A percentile compares a stretch with the other conserved stretches of the same genome.
Conservation (phyloP, 2,888 invertebrate species). For the Apamea epomidion region DNA sequence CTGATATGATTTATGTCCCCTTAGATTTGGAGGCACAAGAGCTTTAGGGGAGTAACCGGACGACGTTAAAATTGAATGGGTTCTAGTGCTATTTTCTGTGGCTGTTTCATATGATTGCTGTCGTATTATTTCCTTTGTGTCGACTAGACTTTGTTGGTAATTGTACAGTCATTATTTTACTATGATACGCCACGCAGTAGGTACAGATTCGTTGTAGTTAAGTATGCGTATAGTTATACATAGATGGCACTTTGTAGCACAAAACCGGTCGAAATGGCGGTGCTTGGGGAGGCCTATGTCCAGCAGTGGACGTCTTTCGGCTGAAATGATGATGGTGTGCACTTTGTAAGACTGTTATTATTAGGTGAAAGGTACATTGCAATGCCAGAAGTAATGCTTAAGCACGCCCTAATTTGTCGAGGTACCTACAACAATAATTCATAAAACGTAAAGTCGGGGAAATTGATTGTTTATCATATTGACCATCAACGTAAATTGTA, state of each 20-base stretch:
- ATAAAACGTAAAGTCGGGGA: too few relatives aligned
- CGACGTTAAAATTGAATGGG: slow-evolving; percentile 61
- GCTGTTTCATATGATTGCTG: slow-evolving; percentile 35
- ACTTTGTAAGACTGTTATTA: background rate
- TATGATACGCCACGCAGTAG: background rate
- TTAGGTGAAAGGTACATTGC: background rate
- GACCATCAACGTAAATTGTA: too few relatives aligned
- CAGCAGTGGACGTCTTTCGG: too few relatives aligned
- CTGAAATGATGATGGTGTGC: too few relatives aligned
- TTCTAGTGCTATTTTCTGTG: slow-evolving; percentile 33
- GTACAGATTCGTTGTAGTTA: background rate
- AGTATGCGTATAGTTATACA: background rate
- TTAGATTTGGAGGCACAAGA: slow-evolving; percentile 59
- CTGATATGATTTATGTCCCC: slow-evolving; percentile 52
- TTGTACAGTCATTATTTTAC: background rate
- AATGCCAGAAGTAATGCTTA: background rate
- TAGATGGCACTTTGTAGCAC: background rate
- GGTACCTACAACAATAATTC: too few relatives aligned
- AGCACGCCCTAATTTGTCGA: too few relatives aligned
- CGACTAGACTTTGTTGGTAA: background rate
- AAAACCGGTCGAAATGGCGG: too few relatives aligned
- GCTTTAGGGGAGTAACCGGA: slow-evolving; percentile 53
- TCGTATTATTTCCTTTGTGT: slow-evolving; percentile 31
- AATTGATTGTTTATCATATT: too few relatives aligned
- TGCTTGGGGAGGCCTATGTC: too few relatives aligned